phyloP scores from a whole-genome alignment of 1,140 invertebrate genomes.

The Drosophila repleta region DNA sequence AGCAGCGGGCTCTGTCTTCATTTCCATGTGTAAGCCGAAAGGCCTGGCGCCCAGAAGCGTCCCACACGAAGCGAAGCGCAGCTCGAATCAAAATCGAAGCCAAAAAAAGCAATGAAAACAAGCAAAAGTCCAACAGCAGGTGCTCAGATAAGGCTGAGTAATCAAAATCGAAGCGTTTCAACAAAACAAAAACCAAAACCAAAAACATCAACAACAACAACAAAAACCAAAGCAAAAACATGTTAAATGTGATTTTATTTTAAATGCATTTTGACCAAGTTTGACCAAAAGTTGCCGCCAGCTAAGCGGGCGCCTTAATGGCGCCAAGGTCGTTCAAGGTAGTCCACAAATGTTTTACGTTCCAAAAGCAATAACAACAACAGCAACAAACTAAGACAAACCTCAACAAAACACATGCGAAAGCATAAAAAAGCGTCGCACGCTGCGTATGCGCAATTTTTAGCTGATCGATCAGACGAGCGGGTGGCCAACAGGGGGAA shows the following conservation, averaged over 20 bases:
- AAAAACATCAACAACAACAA: slow-evolving; percentile 17
- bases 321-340: slow-evolving; percentile 78
- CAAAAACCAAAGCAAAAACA: slow-evolving; percentile 43
- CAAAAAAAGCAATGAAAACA: not conserved
- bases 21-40: slow-evolving; percentile 14
- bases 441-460: slow-evolving; percentile 74
- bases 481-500: not conserved
- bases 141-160: slow-evolving; percentile 33
- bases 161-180: slow-evolving; percentile 24
- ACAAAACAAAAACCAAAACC: not conserved
- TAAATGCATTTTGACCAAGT: slow-evolving; percentile 77
- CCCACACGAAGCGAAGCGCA: slow-evolving; percentile 32
- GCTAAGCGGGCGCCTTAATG: slow-evolving; percentile 61
- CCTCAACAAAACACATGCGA: slow-evolving; percentile 1
- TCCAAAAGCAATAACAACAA: slow-evolving; percentile 11
- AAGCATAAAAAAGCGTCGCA: slow-evolving; percentile 43
- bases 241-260: slow-evolving; percentile 51
- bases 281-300: slow-evolving; percentile 37
- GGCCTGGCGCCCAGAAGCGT: slow-evolving; percentile 7
- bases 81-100: slow-evolving; percentile 6
- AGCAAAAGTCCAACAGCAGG: slow-evolving; percentile 1
- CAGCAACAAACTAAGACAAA: slow-evolving; percentile 12
- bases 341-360: slow-evolving; percentile 63
- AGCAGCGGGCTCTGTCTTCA: slow-evolving; percentile 7
- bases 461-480: too few species aligned